Base-by-base conservation (phyloP, 2,113 vertebrate genomes). In the Rutilus rutilus region DNA sequence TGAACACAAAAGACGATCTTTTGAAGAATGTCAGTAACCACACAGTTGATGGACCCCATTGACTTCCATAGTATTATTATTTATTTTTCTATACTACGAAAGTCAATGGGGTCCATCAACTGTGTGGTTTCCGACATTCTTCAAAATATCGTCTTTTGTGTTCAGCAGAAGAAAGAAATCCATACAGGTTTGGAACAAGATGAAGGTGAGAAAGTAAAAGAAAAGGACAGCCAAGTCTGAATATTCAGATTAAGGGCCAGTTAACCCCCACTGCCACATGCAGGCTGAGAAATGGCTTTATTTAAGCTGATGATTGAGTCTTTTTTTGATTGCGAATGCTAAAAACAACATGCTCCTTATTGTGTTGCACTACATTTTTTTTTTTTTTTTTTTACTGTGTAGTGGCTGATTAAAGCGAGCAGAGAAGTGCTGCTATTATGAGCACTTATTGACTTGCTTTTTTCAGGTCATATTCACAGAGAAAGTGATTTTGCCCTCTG, bases 391-490 rank as follows among this genome's bases (percentile, higher is more conserved):
- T 33, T 33, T 33, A 82, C 64, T 75, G 59, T 45, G 74, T 82
- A 79, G 52, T 60, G 23, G 86, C 67, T 47, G 82, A 85, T 87
- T 85, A 78, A 21, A 74, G 33, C 17, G 57, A 82, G 60, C 62
- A 60, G 65, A 87, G 42, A 5, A 36, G 27, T 74, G 67, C 33
- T 83, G 85, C 85, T 82, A 83, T 75, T 78, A 83, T 82, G 67
- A 39, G 33, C 85, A 86, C 5, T n/a, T 75, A 77, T 54, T 54
- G 75, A 77, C 74, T 76, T 30, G 74, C 25, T n/a, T 77, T 57
- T 78, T 78, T 21, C 86, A 82, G 76, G 85, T 87, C 88, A 85
- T 85, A 83, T 87, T 74, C 84, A 90, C 86, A 84, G 87, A 62
- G 73, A 87, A 83, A 89, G 87, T 57, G 89, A 88, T 84, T 52